Conservation (phyloP, 2,113 vertebrate genomes). For the Eurystomus gularis region DNA sequence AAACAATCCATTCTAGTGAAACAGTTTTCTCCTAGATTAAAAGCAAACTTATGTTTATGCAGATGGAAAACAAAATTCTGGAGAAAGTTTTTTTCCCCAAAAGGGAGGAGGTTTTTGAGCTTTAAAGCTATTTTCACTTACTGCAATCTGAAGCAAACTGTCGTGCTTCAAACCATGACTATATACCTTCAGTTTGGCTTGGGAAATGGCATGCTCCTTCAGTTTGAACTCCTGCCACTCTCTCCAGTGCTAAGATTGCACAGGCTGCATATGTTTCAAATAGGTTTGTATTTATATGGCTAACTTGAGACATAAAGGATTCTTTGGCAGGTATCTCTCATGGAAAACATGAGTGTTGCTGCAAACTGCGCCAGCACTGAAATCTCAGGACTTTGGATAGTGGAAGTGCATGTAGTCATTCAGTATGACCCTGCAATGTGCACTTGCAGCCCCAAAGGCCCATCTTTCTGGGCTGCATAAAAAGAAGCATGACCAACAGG, state of each 20-base stretch:
- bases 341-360: neutral
- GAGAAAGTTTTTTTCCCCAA: neutral
- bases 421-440: neutral
- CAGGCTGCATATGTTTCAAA: neutral
- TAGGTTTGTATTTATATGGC: neutral
- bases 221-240: neutral
- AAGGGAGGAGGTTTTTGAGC: neutral
- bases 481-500: neutral
- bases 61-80: neutral
- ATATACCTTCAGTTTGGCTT: neutral
- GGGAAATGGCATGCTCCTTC: neutral
- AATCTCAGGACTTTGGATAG: neutral
- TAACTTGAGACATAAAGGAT: neutral
- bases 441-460: neutral
- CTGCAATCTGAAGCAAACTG: neutral
- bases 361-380: neutral
- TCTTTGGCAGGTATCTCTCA: neutral
- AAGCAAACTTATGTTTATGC: neutral
- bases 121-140: neutral
- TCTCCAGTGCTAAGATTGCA: neutral
- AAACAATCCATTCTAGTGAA: neutral
- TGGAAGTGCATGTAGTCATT: neutral
- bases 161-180: neutral
- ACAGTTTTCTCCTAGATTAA: neutral
- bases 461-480: neutral